Evolutionary conservation across 2,888 invertebrate genomes (phyloP).

Genomic region (Masnerella sp.): DNA sequence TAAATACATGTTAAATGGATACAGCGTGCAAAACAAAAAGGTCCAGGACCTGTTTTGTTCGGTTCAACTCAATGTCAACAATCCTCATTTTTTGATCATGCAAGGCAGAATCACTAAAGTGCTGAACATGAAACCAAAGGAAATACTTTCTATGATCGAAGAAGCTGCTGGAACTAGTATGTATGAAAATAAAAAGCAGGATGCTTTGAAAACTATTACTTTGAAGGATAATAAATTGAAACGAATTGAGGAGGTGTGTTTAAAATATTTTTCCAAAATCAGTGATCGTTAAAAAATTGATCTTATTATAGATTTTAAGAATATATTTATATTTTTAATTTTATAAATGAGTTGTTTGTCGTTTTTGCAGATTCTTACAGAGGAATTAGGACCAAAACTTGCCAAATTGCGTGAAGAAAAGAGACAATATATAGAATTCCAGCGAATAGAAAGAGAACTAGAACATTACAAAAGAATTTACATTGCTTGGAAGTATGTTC

Average conservation of each 20-base stretch:
- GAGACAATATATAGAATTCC: slow-evolving; percentile 90
- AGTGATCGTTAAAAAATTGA: no score
- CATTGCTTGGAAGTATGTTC: slow-evolving; percentile 85
- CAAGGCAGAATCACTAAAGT: slow-evolving; percentile 99
- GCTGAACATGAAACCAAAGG: slow-evolving; percentile 98
- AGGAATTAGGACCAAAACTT: slow-evolving; percentile 94
- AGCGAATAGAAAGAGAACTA: slow-evolving; percentile 89
- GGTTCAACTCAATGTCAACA: slow-evolving; percentile 98
- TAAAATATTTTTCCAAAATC: no score
- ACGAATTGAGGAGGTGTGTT: slow-evolving; percentile 90
- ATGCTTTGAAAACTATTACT: slow-evolving; percentile 90
- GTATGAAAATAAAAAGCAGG: slow-evolving; percentile 96
- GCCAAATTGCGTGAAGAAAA: slow-evolving; percentile 91
- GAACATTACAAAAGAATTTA: slow-evolving; percentile 88
- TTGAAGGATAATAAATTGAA: slow-evolving; percentile 94
- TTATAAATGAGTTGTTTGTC: neutral
- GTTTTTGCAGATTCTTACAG: slow-evolving; percentile 81
- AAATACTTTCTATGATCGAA: slow-evolving; percentile 98
- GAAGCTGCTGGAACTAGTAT: slow-evolving; percentile 98
- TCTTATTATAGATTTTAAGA: neutral
- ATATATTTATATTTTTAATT: slow-evolving; percentile 16
- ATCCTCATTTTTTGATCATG: slow-evolving; percentile 99
- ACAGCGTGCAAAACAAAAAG: slow-evolving; percentile 91
- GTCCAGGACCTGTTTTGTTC: slow-evolving; percentile 97
- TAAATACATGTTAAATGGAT: slow-evolving; percentile 96